Evolutionary conservation across 2,113 vertebrate genomes (phyloP), one percentile per base, ranked within the genome.

Genomic region (Anser brachyrhynchus): DNA sequence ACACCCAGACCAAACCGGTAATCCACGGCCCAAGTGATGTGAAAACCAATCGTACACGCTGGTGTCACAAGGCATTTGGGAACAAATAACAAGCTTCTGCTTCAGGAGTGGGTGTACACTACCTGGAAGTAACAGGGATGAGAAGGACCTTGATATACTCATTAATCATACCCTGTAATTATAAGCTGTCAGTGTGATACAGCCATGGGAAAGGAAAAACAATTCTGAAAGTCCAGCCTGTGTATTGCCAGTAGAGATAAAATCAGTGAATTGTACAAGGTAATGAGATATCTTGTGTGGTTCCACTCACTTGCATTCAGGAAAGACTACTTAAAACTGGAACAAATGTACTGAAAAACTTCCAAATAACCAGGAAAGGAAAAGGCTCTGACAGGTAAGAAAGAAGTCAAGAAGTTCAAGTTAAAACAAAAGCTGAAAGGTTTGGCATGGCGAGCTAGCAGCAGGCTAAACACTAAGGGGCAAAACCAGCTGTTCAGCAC

Each of bases 401-500:
- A 28, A 58, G 29, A n/a, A 49, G 21, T 28, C 52, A 41, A 28
- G 28, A 65, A 25, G 19, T 33, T 33, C 23, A 58, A 44, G 28
- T 22, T 67, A 46, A 58, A 13, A 1, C 41, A 22, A 28, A 67
- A 59, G 62, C 35, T 9, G 28, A 8, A 49, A 39, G 28, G 64
- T 19, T 13, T 66, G 21, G 43, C 19, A 6, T 5, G 20, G 41
- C 18, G 18, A 2, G 3, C 35, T 23, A 1, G 23, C 57, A 23
- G 23, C 31, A 10, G 35, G 44, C 21, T 51, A n/a, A 51, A 28
- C 29, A 9, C 8, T 14, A 23, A 14, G 19, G 25, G 37, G 46
- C 37, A 8, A n/a, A 10, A 28, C 0, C 8, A 17, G 57, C 67
- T n/a, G 1, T 4, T n/a, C 58, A 37, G 1, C 29, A 35, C 14